These are phyloP conservation scores for Siphamia tubifer DNA, from an alignment of 2,113 vertebrate species.

Conservation along the genomic window DNA sequence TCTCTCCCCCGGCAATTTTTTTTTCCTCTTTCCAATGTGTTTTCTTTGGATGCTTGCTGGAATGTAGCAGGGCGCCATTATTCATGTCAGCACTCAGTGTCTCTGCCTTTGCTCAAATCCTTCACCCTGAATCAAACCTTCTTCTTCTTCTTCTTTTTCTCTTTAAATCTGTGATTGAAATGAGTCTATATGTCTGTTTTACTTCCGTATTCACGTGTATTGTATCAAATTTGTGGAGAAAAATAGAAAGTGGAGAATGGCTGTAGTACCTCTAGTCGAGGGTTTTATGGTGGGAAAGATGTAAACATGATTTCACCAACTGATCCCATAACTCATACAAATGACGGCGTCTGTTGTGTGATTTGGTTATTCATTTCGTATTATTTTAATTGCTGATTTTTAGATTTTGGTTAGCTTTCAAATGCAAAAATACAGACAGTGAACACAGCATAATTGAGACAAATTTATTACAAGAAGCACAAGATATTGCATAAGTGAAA, in stretches of 20 bases:
- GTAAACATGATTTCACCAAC: slow-evolving; percentile 23
- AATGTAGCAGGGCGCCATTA: slow-evolving; percentile 44
- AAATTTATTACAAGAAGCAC: too few relatives aligned
- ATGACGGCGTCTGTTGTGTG: background rate
- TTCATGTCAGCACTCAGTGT: slow-evolving; percentile 55
- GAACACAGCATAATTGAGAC: background rate
- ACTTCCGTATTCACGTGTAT: background rate
- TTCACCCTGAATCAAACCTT: slow-evolving; percentile 15
- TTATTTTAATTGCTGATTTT: background rate
- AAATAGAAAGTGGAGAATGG: background rate
- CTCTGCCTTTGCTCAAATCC: slow-evolving; percentile 56
- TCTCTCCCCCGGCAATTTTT: background rate
- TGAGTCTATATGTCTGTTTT: background rate
- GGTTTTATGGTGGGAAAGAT: background rate
- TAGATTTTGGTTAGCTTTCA: background rate
- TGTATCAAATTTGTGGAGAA: background rate
- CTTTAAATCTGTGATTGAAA: background rate
- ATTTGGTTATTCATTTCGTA: background rate
- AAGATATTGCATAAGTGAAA: background rate
- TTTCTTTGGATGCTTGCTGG: slow-evolving; percentile 48
- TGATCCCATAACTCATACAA: slow-evolving; percentile 39
- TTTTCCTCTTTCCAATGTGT: background rate
- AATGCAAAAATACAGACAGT: background rate
- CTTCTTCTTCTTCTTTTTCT: background rate
- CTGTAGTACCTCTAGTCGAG: background rate